Percentiles rank a stretch among this genome's conserved stretches.
Evolutionary conservation across 2,797 vertebrate species (phyloP).

Genomic region (Coreius guichenoti): DNA sequence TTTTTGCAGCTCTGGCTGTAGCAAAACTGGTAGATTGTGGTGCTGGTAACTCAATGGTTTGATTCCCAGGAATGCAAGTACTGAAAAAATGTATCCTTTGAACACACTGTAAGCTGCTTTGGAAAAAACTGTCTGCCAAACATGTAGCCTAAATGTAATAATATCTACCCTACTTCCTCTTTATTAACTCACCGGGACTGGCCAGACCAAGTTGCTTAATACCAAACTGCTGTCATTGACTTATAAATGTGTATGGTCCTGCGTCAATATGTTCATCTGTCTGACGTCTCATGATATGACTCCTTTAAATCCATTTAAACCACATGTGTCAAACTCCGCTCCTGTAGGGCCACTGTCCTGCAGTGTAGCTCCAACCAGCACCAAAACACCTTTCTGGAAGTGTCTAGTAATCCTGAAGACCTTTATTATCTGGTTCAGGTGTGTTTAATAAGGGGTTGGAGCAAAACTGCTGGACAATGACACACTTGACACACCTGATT

Average conservation of each 20-base stretch:
- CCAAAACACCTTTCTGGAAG: background rate
- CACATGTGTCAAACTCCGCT: background rate
- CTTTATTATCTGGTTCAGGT: background rate
- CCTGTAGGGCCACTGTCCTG: too few relatives aligned
- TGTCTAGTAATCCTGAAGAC: background rate
- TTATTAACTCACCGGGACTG: background rate
- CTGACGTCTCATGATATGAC: background rate
- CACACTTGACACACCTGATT: background rate
- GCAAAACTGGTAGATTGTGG: background rate
- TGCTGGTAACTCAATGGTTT: background rate
- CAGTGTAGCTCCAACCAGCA: too few relatives aligned
- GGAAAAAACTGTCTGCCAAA: background rate
- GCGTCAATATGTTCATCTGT: background rate
- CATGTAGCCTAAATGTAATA: background rate
- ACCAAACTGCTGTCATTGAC: background rate
- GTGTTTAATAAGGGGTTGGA: background rate
- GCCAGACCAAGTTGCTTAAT: background rate
- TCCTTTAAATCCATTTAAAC: background rate
- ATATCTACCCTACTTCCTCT: slow-evolving; percentile 7
- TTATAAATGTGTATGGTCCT: background rate
- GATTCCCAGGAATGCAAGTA: background rate
- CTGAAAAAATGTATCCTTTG: background rate
- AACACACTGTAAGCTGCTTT: background rate
- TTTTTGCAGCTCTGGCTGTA: background rate
- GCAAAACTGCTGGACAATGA: background rate